Percentiles rank a stretch among this genome's conserved stretches.
Evolutionary conservation across 1,140 invertebrate species (phyloP).

Genomic region (Ceratina australensis): DNA sequence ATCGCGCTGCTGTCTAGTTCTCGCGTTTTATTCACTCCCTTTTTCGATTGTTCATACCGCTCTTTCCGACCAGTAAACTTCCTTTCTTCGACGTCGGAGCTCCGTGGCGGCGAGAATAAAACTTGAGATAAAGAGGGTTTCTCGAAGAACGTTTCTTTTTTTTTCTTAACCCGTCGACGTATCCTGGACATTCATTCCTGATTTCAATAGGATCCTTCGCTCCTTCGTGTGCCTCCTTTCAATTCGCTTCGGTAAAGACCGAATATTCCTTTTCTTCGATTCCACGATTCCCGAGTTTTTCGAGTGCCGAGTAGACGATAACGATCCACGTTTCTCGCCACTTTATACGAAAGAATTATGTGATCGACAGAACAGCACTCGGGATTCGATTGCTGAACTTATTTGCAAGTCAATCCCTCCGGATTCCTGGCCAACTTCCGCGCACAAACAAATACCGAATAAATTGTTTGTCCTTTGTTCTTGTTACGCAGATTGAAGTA

Average conservation of each 20-base stretch:
- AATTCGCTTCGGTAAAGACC: slow-evolving; percentile 36
- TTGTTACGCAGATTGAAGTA: background rate
- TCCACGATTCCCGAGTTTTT: slow-evolving; percentile 27
- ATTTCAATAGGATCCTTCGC: slow-evolving; percentile 45
- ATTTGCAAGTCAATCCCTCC: slow-evolving; percentile 31
- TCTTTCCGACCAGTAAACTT: background rate
- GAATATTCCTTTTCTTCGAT: slow-evolving; percentile 46
- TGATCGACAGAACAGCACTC: background rate
- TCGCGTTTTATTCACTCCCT: background rate
- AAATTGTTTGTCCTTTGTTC: background rate
- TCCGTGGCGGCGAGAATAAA: slow-evolving; percentile 42
- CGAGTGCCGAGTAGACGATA: slow-evolving; percentile 23
- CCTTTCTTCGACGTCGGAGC: slow-evolving; percentile 18
- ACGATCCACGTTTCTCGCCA: slow-evolving; percentile 4
- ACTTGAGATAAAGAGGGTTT: slow-evolving; percentile 34
- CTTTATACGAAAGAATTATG: slow-evolving; percentile 16
- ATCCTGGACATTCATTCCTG: slow-evolving; percentile 51
- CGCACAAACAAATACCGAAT: background rate
- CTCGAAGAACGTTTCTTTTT: background rate
- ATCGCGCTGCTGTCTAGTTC: slow-evolving; percentile 13
- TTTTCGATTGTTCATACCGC: slow-evolving; percentile 10
- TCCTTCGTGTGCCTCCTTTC: slow-evolving; percentile 33
- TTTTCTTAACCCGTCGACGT: background rate
- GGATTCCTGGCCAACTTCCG: background rate
- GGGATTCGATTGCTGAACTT: background rate